Base-by-base conservation (phyloP, 2,113 vertebrate genomes). In the Marmota flaviventris region DNA sequence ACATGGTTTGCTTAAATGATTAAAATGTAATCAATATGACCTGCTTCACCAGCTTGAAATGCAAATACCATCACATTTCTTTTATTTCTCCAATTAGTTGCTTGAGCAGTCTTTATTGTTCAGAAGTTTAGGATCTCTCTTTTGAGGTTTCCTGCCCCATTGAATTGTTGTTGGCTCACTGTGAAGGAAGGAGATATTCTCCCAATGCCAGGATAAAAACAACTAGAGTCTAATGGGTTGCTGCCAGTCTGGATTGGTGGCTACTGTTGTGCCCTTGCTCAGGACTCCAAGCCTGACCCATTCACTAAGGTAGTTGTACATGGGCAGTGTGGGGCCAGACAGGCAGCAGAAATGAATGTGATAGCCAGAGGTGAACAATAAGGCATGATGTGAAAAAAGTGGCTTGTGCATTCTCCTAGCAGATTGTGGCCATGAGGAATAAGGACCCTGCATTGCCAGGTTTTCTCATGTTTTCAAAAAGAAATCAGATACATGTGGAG, bases 51-150 rank as follows among this genome's bases (percentile, higher is more conserved):
- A 87, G 89, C 27, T 84, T 70, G 86, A 86, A 83, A 94, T 93
- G 65, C 76, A 95, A 90, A 96, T 70, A 87, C 56, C 5, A 1
- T 87, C 77, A 69, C 65, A 63, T 95, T 94, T 94, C 95, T 95
- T 94, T 97, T 82, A 73, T 96, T 97, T 89, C 92, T 95, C 48
- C 37, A 89, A 76, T 93, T 96, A 95, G 95, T 86, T 95, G 94
- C 97, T 93, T 92, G 92, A 95, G 34, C 65, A 39, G 27, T 72
- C 78, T 95, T 83, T 73, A 65, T 78, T 93, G 85, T 93, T 89
- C 25, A 72, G 81, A 96, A 88, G 82, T 85, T 91, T 82, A 83
- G 58, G 48, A 61, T 79, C 70, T 82, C 34, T 91, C 56, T 93
- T 94, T 78, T 16, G 61, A 86, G 94, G 83, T 39, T 94, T 86